Base-by-base conservation (phyloP, 2,113 vertebrate species). In the Oncorhynchus mykiss region DNA sequence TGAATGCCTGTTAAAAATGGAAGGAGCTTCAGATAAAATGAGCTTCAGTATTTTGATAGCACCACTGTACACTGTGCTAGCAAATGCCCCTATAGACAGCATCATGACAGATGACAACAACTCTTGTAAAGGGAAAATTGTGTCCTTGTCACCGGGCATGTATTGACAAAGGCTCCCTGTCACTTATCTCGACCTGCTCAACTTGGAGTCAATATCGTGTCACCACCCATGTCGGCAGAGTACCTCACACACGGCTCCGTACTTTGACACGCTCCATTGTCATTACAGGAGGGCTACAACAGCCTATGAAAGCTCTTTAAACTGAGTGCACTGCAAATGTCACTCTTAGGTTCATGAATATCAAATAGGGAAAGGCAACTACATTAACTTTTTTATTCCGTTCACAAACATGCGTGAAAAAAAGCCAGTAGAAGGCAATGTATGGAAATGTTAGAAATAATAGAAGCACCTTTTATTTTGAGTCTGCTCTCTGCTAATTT, bases 221-320 rank as follows among this genome's bases (percentile, higher is more conserved):
- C 68, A 70, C 68, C n/a, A 62, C 59, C 18, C 59, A 62, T n/a
- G n/a, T 22, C n/a, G 18, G 59, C 59, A 62, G 59, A 22, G 39
- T 20, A 24, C 34, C 31, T 22, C 34, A 24, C 59, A 22, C 59
- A 22, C 9, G 39, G 59, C 59, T 62, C 18, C n/a, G 29, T 69
- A 70, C 5, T 14, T 48, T 70, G 68, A 70, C 12, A 54, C n/a
- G 11, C 18, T 20, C 16, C 9, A 49, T 18, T 29, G 65, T 67
- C 14, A 27, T 16, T 24, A 25, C 24, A 67, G 24, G 12, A 14
- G 65, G 65, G 11, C 12, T 25, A 14, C 8, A 25, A 67, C 65
- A 27, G 65, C 65, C 65, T 29, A 11, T 66, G 12, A 67, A 27
- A 67, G 65, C n/a, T 62, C n/a, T 62, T 62, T 9, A 62, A 7